Percentiles rank a stretch among this genome's conserved stretches.
phyloP scores from a whole-genome alignment of 2,888 invertebrate genomes.

The Drosophila parthenogenetica region DNA sequence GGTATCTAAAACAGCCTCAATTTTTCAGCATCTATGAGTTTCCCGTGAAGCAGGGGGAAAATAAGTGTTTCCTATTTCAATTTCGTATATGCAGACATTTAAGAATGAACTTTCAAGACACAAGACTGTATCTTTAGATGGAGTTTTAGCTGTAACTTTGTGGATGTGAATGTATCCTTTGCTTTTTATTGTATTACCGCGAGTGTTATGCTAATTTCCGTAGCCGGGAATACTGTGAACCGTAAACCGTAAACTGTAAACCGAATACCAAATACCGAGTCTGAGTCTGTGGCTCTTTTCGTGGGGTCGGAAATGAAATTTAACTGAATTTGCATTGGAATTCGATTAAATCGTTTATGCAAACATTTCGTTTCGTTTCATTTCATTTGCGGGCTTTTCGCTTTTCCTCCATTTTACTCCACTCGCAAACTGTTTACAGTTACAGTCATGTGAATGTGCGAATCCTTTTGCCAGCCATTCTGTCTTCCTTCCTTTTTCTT shows the following conservation, averaged over 20 bases:
- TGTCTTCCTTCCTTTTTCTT: not conserved
- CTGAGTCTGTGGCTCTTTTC: constrained; percentile 40
- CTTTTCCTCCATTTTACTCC: constrained; percentile 40
- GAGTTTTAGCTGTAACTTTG: constrained; percentile 34
- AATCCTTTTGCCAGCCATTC: constrained; percentile 60
- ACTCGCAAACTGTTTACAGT: constrained; percentile 49
- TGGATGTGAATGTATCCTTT: constrained; percentile 65
- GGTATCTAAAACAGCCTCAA: constrained; percentile 12
- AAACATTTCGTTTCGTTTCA: constrained; percentile 83
- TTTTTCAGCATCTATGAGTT: constrained; percentile 31
- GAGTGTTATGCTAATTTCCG: constrained; percentile 83
- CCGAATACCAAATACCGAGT: constrained; percentile 3
- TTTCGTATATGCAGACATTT: constrained; percentile 71
- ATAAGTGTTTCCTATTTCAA: constrained; percentile 73
- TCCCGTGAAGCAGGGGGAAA: constrained; percentile 31
- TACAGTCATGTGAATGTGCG: constrained; percentile 55
- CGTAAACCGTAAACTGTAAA: not conserved
- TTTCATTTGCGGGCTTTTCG: constrained; percentile 78
- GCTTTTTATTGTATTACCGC: constrained; percentile 82
- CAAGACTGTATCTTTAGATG: constrained; percentile 37
- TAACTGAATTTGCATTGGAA: constrained; percentile 84
- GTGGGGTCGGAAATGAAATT: constrained; percentile 82
- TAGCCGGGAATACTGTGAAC: constrained; percentile 54
- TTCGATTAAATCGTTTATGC: constrained; percentile 85
- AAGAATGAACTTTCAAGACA: constrained; percentile 67